Base-by-base conservation (phyloP, 2,888 invertebrate species). In the Zelleria hepariella region DNA sequence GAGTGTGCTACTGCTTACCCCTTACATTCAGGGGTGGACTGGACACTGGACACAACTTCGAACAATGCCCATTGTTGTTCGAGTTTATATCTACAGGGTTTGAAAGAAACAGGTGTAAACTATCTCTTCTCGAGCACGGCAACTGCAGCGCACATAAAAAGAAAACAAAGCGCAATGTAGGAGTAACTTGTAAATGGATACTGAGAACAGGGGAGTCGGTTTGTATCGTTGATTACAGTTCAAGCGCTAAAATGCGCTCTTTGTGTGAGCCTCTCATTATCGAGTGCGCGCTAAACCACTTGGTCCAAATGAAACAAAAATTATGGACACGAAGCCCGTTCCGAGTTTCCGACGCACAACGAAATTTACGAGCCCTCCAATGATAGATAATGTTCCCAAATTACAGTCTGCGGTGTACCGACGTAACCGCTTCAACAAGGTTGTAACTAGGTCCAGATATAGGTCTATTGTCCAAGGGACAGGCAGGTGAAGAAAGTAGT, bases 211-310 rank as follows among this genome's bases (percentile, higher is more conserved):
- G 71, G 62, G 68, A 70, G 65, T 72, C 67, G 67, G 80, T 82
- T 80, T 80, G 79, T 80, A 77, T 81, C 78, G 60, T 66, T 74
- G 71, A 78, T 83, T 85, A 85, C 71, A 72, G 64, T 66, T 66
- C 62, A 63, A 66, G 67, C 73, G 82, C 78, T 86, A 82, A 86
- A 80, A 80, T 70, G 71, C 66, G 71, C 67, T 67, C 69, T 58
- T 74, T 86, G 80, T 86, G 82, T 83, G 73, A 69, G 67, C 62
- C 60, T 58, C 60, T 71, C 67, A 79, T 86, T 86, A 86, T 73
- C 75, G 67, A 63, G 61, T 68, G 24, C 21, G 25, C 57, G 32
- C 20, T 42, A 42, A 42, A 42, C n/a, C n/a, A n/a, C 10, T 15
- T 42, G n/a, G 6, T 26, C 54, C 26, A 27, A 42, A 32, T n/a